Evolutionary conservation across 2,113 vertebrate species (phyloP).

Genomic region (Ibidorhyncha struthersii): DNA sequence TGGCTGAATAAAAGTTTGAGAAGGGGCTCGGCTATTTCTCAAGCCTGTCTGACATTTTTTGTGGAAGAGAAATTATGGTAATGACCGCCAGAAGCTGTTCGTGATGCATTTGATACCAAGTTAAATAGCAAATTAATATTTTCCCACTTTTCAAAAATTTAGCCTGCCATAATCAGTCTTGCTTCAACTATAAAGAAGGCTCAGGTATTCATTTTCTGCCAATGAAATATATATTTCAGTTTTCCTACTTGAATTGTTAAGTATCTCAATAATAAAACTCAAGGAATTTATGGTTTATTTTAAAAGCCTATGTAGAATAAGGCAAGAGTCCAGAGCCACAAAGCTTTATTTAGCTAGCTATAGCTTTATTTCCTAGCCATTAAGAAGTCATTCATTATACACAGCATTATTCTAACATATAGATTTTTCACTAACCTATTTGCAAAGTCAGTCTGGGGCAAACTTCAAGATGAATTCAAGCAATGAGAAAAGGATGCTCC

Average conservation of each 20-base stretch:
- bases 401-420: conserved; percentile 29
- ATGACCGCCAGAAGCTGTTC: not conserved
- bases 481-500: not conserved
- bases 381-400: conserved; percentile 37
- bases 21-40: not conserved
- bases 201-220: not conserved
- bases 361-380: conserved; percentile 48
- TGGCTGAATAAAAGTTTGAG: not conserved
- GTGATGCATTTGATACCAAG: not conserved
- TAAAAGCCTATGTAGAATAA: conserved; percentile 4
- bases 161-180: not conserved
- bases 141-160: not conserved
- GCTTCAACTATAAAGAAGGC: not conserved
- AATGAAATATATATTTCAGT: not conserved
- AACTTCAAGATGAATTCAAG: not conserved
- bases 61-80: not conserved
- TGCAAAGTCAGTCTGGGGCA: not conserved
- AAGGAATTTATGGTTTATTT: conserved; percentile 52
- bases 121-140: not conserved
- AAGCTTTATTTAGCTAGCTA: conserved; percentile 27
- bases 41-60: not conserved
- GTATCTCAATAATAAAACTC: conserved; percentile 37
- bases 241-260: conserved; percentile 15
- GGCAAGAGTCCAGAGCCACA: not conserved
- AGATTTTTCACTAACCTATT: conserved; percentile 50